Evolutionary conservation across 2,888 invertebrate species (phyloP), one percentile per base, ranked within the genome.

Genomic region (Brachypterus glaber): DNA sequence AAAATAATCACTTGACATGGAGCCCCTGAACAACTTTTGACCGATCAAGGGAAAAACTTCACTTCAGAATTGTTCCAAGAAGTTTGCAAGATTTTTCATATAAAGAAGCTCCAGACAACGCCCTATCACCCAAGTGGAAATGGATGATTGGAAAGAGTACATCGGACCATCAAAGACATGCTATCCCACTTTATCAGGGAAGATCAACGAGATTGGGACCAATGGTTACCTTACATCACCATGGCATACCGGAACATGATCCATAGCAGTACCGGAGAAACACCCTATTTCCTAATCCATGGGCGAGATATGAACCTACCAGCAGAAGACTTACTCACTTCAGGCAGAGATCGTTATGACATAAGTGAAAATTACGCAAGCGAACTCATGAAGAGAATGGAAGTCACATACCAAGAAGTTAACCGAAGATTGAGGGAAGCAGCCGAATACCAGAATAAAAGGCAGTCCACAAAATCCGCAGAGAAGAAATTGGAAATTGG

Each of bases 31-130:
- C 35, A 39, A 18, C 33, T 56, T 14, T 16, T 57, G n/a, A 48
- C 50, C 14, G 51, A 53, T 37, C 41, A 43, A 40, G 51, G 51
- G 15, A 24, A 30, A 0, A 52, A 55, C 26, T 52, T 54, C 17
- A 17, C 43, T 3, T 49, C 50, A 1, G 30, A 39, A n/a, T 14
- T 54, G 8, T 36, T 35, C 12, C 27, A 26, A 14, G 35, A 26
- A 27, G 26, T 34, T 8, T 34, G 34, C 14, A 11, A 21, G 7
- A 34, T 34, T 7, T 26, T 34, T 7, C 4, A 27, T 5, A 34
- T 35, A 2, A 5, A 35, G 27, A 35, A 35, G 27, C 2, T 35
- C 3, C 35, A 35, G 21, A 35, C 35, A 8, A 33, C 27, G 2
- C 4, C 35, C 4, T 35, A 32, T 29, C 35, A 29, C 17, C 35